These are phyloP conservation scores for Heteromyza rotundicornis DNA, from an alignment of 2,888 invertebrate species.

Conservation along the genomic window DNA sequence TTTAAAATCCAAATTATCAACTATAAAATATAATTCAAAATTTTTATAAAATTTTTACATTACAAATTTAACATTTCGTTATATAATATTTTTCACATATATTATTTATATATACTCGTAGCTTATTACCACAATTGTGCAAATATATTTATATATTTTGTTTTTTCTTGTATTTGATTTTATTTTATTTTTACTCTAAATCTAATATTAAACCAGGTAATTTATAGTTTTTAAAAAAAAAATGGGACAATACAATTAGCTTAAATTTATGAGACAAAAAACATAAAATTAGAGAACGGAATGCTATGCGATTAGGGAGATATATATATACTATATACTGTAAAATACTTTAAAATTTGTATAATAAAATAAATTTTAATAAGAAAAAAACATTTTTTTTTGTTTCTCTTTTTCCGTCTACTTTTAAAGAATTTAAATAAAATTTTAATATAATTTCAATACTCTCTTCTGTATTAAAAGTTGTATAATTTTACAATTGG, in stretches of 20 bases:
- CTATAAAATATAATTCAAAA: conserved; percentile 28
- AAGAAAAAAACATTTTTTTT: background rate
- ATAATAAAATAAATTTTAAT: background rate
- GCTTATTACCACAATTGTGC: conserved; percentile 10
- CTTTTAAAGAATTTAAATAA: background rate
- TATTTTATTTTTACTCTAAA: conserved; percentile 31
- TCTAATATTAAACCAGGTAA: too few species aligned
- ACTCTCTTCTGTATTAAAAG: background rate
- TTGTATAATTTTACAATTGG: too few species aligned
- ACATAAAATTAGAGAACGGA: conserved; percentile 4
- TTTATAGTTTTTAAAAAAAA: background rate
- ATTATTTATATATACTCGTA: conserved; percentile 14
- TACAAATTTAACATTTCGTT: conserved; percentile 35
- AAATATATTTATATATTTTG: background rate
- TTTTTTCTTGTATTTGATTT: conserved; percentile 22
- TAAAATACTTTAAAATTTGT: background rate
- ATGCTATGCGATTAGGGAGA: background rate
- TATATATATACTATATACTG: background rate
- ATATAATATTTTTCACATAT: conserved; percentile 31
- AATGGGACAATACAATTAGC: background rate
- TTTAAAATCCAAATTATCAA: conserved; percentile 18
- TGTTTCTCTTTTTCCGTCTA: background rate
- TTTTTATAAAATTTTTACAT: conserved; percentile 39
- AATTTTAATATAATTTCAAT: too few species aligned
- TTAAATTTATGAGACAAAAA: background rate